Percentiles rank a stretch among this genome's conserved stretches.
Evolutionary conservation across 2,888 invertebrate species (phyloP).

Genomic region (Taenaris catops): DNA sequence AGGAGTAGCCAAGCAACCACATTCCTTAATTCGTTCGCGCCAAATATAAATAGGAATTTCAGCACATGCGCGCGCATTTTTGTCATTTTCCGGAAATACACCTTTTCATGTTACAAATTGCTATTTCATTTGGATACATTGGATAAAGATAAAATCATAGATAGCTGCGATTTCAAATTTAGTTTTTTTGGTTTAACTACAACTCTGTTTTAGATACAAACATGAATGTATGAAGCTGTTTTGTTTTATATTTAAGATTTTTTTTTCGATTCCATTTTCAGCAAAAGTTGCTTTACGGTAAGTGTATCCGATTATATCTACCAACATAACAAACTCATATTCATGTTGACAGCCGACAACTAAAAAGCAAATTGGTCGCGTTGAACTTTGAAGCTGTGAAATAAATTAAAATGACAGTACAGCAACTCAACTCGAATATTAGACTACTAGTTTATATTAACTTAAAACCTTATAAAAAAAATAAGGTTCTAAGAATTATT

Average conservation of each 20-base stretch:
- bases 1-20: slow-evolving; percentile 2
- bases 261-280: too few relatives aligned
- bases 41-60: slow-evolving; percentile 18
- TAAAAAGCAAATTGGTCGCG: slow-evolving; percentile 64
- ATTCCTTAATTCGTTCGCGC: slow-evolving; percentile 21
- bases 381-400: slow-evolving; percentile 67
- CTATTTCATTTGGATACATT: slow-evolving; percentile 1
- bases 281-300: neutral
- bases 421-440: slow-evolving; percentile 74
- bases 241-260: too few relatives aligned
- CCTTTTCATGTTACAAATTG: too few relatives aligned
- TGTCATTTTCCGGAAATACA: slow-evolving; percentile 22
- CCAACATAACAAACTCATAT: slow-evolving; percentile 23
- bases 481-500: too few relatives aligned
- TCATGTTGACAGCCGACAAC: slow-evolving; percentile 35
- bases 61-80: slow-evolving; percentile 21
- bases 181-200: too few relatives aligned
- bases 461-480: too few relatives aligned
- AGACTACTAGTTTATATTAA: too few relatives aligned
- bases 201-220: too few relatives aligned
- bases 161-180: too few relatives aligned
- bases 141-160: too few relatives aligned
- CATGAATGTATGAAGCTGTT: too few relatives aligned
- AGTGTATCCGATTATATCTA: slow-evolving; percentile 18
- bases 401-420: slow-evolving; percentile 80